Base-by-base conservation (phyloP, 2,888 invertebrate species). In the Strigamia transsilvanica region DNA sequence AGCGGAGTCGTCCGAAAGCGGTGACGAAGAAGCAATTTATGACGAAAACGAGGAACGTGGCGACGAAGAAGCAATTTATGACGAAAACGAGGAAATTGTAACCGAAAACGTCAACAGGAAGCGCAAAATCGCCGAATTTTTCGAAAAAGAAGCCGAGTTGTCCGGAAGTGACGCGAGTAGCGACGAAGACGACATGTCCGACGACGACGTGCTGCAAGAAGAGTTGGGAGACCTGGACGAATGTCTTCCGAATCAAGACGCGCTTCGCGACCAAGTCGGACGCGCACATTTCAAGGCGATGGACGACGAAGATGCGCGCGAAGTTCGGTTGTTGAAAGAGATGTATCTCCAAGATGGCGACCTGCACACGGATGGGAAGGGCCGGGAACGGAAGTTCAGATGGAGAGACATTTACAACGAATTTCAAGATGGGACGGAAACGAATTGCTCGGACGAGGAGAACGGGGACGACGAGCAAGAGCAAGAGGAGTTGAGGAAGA, bases 141-240 rank as follows among this genome's bases (percentile, higher is more conserved):
- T 97, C 82, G 97, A 98, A 85, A 91, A 93, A 56, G 97, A 98
- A 88, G 97, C 97, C 0, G 97, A 97, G 86, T 88, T 98, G 42
- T 95, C 96, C 0, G 97, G 96, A 86, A 95, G 94, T 2, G 96
- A 96, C 85, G 94, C 93, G 92, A 95, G 92, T 0, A 95, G 95
- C 78, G 96, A 96, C 86, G 97, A 94, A 88, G 95, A 96, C 88
- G 91, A 91, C 46, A 92, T 92, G 82, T 88, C 94, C 85, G 96
- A 97, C 87, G 90, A 91, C 81, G 88, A 88, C 79, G 84, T 87
- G 6, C 91, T 96, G 88, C 97, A 97, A 87, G 89, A 91, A 3
- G 97, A 97, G 87, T 92, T 92, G 82, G 97, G 94, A 0, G 97
- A 98, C 85, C 91, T 91, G 13, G 97, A 97, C 83, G 91, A 93